Conservation (phyloP, 2,113 vertebrate species). For the Triplophysa dalaica region DNA sequence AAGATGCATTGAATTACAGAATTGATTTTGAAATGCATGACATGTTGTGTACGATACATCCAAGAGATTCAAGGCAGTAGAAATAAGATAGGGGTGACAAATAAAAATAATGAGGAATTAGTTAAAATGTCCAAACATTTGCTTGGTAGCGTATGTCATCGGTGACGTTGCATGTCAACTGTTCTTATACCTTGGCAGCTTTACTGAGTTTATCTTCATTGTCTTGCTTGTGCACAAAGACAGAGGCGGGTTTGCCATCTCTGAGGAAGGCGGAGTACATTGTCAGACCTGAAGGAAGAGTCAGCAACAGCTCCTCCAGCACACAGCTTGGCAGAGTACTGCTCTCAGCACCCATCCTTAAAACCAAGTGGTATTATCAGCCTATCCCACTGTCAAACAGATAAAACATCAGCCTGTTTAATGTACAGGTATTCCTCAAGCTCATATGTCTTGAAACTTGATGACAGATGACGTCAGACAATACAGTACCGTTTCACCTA, state of each 20-base stretch:
- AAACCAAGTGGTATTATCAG: not conserved
- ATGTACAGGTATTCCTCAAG: not conserved
- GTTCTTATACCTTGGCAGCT: constrained; percentile 84
- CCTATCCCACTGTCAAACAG: not conserved
- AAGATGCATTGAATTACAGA: constrained; percentile 20
- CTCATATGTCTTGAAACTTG: not conserved
- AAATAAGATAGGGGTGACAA: too few species aligned
- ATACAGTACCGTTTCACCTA: too few species aligned
- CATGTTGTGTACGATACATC: not conserved
- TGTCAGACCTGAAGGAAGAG: constrained; percentile 79
- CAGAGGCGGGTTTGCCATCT: constrained; percentile 82
- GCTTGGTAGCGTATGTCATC: not conserved
- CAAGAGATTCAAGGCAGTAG: not conserved
- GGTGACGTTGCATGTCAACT: not conserved
- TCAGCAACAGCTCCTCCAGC: constrained; percentile 77
- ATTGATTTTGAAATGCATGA: not conserved
- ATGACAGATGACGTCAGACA: not conserved
- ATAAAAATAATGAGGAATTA: not conserved
- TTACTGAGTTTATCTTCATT: constrained; percentile 93
- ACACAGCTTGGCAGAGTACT: constrained; percentile 82
- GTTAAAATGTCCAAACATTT: not conserved
- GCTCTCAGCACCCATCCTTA: constrained; percentile 90
- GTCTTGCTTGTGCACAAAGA: constrained; percentile 89
- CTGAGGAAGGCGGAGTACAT: constrained; percentile 82
- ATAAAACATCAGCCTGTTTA: not conserved